phyloP scores from a whole-genome alignment of 2,797 vertebrate species.

The Ambastaia sidthimunki region DNA sequence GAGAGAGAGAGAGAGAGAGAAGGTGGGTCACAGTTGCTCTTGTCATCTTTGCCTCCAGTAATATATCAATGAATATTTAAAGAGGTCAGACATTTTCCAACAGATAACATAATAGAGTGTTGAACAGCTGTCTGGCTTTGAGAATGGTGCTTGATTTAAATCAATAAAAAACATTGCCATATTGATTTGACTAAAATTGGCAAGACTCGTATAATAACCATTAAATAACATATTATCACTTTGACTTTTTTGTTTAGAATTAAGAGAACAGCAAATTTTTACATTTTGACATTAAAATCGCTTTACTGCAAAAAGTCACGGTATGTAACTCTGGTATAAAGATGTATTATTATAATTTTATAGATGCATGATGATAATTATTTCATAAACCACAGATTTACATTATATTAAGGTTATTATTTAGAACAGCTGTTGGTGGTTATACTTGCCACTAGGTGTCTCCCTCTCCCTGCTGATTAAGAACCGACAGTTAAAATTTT shows the following conservation, averaged over 20 bases:
- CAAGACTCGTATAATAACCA: neutral
- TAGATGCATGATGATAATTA: neutral
- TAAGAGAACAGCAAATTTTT: neutral
- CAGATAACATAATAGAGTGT: neutral
- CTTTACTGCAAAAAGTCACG: neutral
- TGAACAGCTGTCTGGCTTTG: neutral
- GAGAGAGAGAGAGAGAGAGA: neutral
- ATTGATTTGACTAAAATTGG: neutral
- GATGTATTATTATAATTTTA: neutral
- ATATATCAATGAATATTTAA: constrained; percentile 8
- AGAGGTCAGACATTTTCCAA: constrained; percentile 8
- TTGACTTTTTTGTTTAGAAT: neutral
- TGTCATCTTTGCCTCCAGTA: neutral
- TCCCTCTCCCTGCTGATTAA: neutral
- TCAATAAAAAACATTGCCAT: neutral
- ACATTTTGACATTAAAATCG: neutral
- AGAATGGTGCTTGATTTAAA: neutral
- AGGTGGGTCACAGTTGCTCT: neutral
- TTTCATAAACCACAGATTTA: neutral
- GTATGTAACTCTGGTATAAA: neutral
- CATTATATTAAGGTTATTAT: neutral
- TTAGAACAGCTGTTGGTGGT: neutral
- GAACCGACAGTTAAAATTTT: neutral
- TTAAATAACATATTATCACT: neutral
- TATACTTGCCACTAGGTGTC: neutral